phyloP scores from a whole-genome alignment of 2,113 vertebrate genomes.

The Tauraco erythrolophus region DNA sequence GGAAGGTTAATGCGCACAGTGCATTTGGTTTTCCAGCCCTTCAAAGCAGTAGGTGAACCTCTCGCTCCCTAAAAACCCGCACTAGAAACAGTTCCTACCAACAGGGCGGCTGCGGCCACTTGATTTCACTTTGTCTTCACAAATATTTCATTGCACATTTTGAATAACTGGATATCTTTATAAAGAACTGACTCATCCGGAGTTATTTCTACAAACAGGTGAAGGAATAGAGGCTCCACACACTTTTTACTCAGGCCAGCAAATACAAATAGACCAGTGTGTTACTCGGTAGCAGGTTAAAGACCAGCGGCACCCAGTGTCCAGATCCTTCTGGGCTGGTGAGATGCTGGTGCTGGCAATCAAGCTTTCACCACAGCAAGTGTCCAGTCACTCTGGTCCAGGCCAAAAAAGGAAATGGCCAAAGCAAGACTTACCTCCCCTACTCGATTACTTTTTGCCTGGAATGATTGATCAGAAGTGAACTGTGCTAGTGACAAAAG shows the following conservation, averaged over 20 bases:
- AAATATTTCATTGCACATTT: background rate
- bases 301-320: background rate
- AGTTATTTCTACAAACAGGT: background rate
- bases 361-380: background rate
- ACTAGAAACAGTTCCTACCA: background rate
- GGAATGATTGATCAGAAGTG: background rate
- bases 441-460: background rate
- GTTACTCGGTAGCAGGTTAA: accelerated
- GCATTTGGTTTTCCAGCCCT: background rate
- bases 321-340: background rate
- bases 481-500: background rate
- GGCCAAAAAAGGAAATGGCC: background rate
- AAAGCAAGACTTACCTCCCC: background rate
- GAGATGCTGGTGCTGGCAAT: background rate
- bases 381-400: background rate
- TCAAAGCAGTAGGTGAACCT: background rate
- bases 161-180: background rate
- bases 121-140: background rate
- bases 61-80: accelerated
- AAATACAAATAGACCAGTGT: background rate
- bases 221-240: background rate
- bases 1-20: background rate
- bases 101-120: background rate
- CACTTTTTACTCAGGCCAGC: background rate
- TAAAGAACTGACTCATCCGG: background rate